Conservation (phyloP, 1,140 invertebrate genomes). For the Drosophila bocki region DNA sequence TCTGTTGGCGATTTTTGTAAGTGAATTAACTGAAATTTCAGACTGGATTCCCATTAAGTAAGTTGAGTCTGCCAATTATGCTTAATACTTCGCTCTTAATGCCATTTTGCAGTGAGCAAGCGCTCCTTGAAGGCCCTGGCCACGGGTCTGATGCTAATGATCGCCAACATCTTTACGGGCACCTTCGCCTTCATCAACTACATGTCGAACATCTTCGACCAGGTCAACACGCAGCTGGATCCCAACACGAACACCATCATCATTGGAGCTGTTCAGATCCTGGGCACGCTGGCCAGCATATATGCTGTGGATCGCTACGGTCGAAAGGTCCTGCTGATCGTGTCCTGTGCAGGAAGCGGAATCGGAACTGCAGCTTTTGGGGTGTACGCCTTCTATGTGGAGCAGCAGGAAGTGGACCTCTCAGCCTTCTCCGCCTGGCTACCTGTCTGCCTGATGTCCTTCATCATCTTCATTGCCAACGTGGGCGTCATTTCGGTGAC, state of each 20-base stretch:
- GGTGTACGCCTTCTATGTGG: conserved; percentile 67
- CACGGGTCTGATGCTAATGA: conserved; percentile 71
- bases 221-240: conserved; percentile 87
- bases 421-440: conserved; percentile 64
- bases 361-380: conserved; percentile 62
- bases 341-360: conserved; percentile 61
- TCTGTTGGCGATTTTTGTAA: conserved; percentile 67
- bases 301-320: conserved; percentile 76
- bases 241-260: conserved; percentile 87
- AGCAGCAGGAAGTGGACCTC: conserved; percentile 56
- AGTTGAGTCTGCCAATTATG: background rate
- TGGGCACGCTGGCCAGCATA: conserved; percentile 84
- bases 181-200: conserved; percentile 79
- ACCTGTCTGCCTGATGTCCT: conserved; percentile 65
- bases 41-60: background rate
- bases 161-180: conserved; percentile 73
- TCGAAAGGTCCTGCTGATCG: conserved; percentile 64
- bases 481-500: conserved; percentile 71
- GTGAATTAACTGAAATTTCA: background rate
- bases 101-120: conserved; percentile 51
- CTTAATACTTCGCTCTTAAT: background rate
- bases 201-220: conserved; percentile 87
- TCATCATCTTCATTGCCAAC: conserved; percentile 73
- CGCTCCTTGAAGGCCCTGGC: conserved; percentile 50
- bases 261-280: conserved; percentile 86